Conservation (phyloP, 2,888 invertebrate genomes). For the Podabrus alpinus region DNA sequence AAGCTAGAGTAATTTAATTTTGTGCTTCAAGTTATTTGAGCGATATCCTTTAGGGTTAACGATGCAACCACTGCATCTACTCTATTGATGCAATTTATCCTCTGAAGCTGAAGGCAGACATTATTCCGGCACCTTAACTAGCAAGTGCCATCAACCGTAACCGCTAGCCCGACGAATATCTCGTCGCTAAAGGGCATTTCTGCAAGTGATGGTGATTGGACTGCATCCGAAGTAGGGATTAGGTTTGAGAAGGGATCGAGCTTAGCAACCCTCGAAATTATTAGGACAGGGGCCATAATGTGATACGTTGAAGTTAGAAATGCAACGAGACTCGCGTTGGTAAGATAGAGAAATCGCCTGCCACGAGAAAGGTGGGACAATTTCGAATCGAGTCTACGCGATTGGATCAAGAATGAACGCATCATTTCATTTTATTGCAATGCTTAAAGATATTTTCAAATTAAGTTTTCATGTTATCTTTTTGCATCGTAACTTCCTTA, state of each 20-base stretch:
- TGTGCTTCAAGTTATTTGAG: background rate
- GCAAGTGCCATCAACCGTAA: slow-evolving; percentile 36
- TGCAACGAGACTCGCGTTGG: background rate
- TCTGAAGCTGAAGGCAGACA: slow-evolving; percentile 13
- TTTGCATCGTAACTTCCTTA: slow-evolving; percentile 1
- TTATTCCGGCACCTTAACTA: slow-evolving; percentile 21
- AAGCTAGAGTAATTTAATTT: background rate
- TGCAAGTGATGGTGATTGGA: slow-evolving; percentile 43
- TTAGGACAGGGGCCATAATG: slow-evolving; percentile 5
- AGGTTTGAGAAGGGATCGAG: slow-evolving; percentile 29
- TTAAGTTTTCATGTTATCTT: slow-evolving; percentile 14
- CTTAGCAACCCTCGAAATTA: slow-evolving; percentile 22
- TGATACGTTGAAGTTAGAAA: slow-evolving; percentile 6
- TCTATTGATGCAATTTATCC: slow-evolving; percentile 20
- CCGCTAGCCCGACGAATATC: slow-evolving; percentile 38
- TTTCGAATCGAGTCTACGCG: slow-evolving; percentile 1
- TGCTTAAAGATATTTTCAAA: slow-evolving; percentile 34
- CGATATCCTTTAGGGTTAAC: slow-evolving; percentile 3
- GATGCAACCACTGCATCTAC: slow-evolving; percentile 6
- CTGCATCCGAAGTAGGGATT: slow-evolving; percentile 37
- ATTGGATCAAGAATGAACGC: slow-evolving; percentile 38
- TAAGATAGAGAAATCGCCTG: background rate
- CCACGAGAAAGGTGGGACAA: background rate
- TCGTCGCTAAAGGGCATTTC: slow-evolving; percentile 38
- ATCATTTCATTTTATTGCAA: slow-evolving; percentile 32